These are phyloP conservation scores for Cyanoliseus patagonus DNA, from an alignment of 2,113 vertebrate species.

Conservation along the genomic window DNA sequence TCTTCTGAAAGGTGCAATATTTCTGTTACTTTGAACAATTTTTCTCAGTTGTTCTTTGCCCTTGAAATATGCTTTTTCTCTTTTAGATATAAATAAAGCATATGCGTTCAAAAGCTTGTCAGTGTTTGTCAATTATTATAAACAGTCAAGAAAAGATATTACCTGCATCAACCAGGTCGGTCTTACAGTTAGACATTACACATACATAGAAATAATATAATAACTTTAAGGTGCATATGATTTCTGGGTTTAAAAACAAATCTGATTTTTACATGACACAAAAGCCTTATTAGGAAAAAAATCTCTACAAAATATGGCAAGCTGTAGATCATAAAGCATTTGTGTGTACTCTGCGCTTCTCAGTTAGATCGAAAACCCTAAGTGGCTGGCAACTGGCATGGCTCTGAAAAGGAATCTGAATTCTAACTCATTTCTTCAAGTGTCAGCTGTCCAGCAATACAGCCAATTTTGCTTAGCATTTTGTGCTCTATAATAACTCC, in stretches of 20 bases:
- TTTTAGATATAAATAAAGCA: not conserved
- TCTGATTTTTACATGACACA: not conserved
- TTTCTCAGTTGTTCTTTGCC: not conserved
- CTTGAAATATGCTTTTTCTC: not conserved
- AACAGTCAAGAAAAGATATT: not conserved
- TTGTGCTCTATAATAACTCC: slow-evolving; percentile 48
- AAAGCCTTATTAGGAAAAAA: not conserved
- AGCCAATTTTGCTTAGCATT: slow-evolving; percentile 23
- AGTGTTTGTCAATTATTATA: not conserved
- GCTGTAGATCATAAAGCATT: not conserved
- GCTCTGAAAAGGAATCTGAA: not conserved
- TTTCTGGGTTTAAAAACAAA: not conserved
- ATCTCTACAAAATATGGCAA: not conserved
- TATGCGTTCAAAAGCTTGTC: not conserved
- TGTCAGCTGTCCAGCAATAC: slow-evolving; percentile 4
- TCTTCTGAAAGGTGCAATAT: not conserved
- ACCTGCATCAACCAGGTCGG: not conserved
- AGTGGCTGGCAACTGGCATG: not conserved
- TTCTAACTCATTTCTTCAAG: slow-evolving; percentile 32
- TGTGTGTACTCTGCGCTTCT: not conserved
- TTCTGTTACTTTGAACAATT: not conserved
- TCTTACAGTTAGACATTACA: not conserved
- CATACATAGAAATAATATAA: not conserved
- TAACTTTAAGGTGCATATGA: not conserved
- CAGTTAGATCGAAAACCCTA: not conserved